Percentiles rank a stretch among this genome's conserved stretches.
Evolutionary conservation across 2,888 invertebrate genomes (phyloP).

Genomic region (Eupsilia transversa): DNA sequence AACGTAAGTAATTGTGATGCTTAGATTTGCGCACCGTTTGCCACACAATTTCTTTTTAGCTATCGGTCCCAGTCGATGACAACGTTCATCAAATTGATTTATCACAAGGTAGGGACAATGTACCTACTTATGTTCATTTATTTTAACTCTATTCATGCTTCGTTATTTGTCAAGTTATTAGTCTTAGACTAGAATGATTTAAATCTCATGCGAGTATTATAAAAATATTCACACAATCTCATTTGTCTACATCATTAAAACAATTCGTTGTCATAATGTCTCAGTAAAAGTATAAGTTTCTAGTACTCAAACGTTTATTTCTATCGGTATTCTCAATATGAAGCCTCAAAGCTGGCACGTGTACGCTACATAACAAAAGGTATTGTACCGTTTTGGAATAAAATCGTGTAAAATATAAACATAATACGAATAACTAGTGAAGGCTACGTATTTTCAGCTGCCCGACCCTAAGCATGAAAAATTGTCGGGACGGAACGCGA

Average conservation of each 20-base stretch:
- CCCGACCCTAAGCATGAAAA: conserved; percentile 75
- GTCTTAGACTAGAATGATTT: neutral
- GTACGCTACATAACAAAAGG: conserved; percentile 36
- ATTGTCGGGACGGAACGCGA: conserved; percentile 74
- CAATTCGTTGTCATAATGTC: conserved; percentile 15
- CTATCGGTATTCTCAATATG: conserved; percentile 49
- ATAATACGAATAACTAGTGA: conserved; percentile 66
- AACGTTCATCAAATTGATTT: conserved; percentile 32
- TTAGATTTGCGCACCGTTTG: conserved; percentile 53
- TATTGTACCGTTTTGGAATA: conserved; percentile 59
- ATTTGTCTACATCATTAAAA: conserved; percentile 12
- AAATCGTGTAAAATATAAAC: conserved; percentile 68
- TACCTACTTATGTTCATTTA: neutral
- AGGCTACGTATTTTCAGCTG: conserved; percentile 72
- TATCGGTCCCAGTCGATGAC: conserved; percentile 22
- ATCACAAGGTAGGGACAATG: neutral
- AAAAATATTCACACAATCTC: conserved; percentile 10
- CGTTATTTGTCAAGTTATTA: conserved; percentile 18
- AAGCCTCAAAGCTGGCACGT: conserved; percentile 53
- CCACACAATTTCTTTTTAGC: conserved; percentile 32
- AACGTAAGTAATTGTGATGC: conserved; percentile 54
- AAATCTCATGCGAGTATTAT: neutral
- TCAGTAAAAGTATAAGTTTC: conserved; percentile 27
- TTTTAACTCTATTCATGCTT: conserved; percentile 8
- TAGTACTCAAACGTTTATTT: conserved; percentile 26